phyloP scores from a whole-genome alignment of 2,797 vertebrate species.

The Poecile montanus region DNA sequence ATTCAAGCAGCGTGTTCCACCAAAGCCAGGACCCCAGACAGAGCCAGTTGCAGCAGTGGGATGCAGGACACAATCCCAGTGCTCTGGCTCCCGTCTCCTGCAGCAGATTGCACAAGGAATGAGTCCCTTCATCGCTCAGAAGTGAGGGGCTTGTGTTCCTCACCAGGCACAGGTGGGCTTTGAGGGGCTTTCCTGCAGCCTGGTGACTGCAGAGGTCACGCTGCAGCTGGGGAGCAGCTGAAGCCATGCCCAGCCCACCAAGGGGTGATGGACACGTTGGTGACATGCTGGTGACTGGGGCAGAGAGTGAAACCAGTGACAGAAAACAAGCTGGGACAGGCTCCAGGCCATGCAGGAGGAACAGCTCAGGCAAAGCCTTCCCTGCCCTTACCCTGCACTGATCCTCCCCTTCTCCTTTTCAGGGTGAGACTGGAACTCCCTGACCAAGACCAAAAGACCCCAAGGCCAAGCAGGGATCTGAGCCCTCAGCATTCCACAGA shows the following conservation, averaged over 20 bases:
- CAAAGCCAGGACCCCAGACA: neutral
- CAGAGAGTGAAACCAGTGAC: neutral
- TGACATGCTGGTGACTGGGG: accelerated
- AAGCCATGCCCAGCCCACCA: neutral
- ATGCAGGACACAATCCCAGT: neutral
- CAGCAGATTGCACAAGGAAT: neutral
- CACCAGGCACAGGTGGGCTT: neutral
- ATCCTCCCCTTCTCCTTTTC: neutral
- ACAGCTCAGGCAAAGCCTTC: neutral
- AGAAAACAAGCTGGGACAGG: neutral
- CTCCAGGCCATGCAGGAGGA: accelerated
- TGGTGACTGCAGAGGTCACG: accelerated
- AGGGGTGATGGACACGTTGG: neutral
- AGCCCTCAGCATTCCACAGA: neutral
- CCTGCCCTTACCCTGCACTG: neutral
- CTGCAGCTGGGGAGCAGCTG: neutral
- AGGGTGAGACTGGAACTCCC: neutral
- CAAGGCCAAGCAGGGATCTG: neutral
- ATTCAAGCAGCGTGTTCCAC: neutral
- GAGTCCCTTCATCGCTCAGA: accelerated
- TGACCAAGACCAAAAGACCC: neutral
- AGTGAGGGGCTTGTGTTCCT: neutral
- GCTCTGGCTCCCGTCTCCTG: neutral
- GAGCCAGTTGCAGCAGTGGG: neutral
- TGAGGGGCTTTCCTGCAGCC: neutral